phyloP scores from a whole-genome alignment of 2,888 invertebrate genomes.

The Drosophila percnosoma region DNA sequence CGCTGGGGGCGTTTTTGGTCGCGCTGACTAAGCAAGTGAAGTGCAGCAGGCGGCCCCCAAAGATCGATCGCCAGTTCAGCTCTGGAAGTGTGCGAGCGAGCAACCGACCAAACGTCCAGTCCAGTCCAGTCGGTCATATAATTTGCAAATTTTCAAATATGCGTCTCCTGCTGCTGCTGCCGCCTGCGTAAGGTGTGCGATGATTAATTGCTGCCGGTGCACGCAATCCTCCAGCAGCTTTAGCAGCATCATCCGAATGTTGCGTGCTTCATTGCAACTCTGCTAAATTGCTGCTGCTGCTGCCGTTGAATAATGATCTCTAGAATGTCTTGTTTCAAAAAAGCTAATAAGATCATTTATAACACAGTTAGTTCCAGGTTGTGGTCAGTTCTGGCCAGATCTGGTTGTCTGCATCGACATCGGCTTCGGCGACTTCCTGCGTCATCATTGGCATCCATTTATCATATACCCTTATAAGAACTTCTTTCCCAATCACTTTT shows the following conservation, averaged over 20 bases:
- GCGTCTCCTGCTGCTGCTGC: constrained; percentile 72
- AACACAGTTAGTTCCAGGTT: constrained; percentile 74
- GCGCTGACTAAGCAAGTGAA: constrained; percentile 75
- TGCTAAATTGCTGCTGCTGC: constrained; percentile 18
- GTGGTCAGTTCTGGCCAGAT: constrained; percentile 32
- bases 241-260: constrained; percentile 23
- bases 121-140: constrained; percentile 41
- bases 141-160: constrained; percentile 80
- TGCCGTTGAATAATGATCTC: constrained; percentile 75
- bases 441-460: constrained; percentile 56
- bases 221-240: constrained; percentile 58
- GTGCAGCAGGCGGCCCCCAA: constrained; percentile 51
- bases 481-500: constrained; percentile 12
- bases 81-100: constrained; percentile 7
- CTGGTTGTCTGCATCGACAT: constrained; percentile 50
- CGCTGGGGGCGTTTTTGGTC: constrained; percentile 70
- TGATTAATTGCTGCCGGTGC: constrained; percentile 78
- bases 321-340: constrained; percentile 79
- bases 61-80: constrained; percentile 67
- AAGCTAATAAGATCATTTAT: constrained; percentile 83
- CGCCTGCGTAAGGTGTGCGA: constrained; percentile 70
- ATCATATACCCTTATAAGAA: constrained; percentile 37
- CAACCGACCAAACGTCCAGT: constrained; percentile 1
- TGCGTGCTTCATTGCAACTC: constrained; percentile 51
- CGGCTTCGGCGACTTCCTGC: constrained; percentile 62